Evolutionary conservation across 2,888 invertebrate species (phyloP).

Genomic region (Limenitis camilla): DNA sequence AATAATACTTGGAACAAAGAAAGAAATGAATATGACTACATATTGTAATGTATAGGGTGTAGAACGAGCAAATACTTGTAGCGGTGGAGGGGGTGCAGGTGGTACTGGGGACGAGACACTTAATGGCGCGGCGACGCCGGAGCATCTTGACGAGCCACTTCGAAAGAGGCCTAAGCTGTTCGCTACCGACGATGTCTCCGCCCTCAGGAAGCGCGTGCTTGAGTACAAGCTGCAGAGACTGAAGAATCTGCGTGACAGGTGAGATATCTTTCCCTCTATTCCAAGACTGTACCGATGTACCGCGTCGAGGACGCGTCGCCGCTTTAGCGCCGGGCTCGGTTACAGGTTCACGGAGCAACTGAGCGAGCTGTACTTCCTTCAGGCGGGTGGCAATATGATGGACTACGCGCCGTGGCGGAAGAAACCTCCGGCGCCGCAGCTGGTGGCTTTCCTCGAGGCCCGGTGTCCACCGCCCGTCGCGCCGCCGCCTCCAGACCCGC

Average conservation of each 20-base stretch:
- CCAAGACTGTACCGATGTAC: not conserved
- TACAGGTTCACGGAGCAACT: constrained; percentile 82
- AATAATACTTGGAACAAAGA: not conserved
- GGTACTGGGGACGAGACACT: constrained; percentile 32
- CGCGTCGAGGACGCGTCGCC: constrained; percentile 7
- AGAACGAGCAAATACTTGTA: constrained; percentile 38
- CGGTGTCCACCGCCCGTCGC: constrained; percentile 74
- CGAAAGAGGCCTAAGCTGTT: constrained; percentile 46
- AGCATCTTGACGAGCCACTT: constrained; percentile 44
- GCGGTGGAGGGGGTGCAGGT: constrained; percentile 31
- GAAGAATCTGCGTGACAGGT: constrained; percentile 80
- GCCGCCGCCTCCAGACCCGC: constrained; percentile 78
- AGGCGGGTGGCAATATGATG: constrained; percentile 90
- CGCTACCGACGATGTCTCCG: constrained; percentile 37
- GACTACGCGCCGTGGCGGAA: constrained; percentile 91
- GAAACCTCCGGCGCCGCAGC: constrained; percentile 83
- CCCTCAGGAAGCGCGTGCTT: constrained; percentile 79
- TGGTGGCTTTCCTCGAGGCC: constrained; percentile 83
- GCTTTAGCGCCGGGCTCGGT: constrained; percentile 25
- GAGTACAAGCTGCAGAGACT: constrained; percentile 82
- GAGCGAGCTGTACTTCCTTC: constrained; percentile 90
- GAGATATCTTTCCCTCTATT: constrained; percentile 6
- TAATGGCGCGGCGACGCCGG: constrained; percentile 34
- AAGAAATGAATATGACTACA: constrained; percentile 6
- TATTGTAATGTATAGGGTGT: constrained; percentile 44